These are phyloP conservation scores for Ochropacha duplaris DNA, from an alignment of 2,888 invertebrate genomes.

Conservation along the genomic window DNA sequence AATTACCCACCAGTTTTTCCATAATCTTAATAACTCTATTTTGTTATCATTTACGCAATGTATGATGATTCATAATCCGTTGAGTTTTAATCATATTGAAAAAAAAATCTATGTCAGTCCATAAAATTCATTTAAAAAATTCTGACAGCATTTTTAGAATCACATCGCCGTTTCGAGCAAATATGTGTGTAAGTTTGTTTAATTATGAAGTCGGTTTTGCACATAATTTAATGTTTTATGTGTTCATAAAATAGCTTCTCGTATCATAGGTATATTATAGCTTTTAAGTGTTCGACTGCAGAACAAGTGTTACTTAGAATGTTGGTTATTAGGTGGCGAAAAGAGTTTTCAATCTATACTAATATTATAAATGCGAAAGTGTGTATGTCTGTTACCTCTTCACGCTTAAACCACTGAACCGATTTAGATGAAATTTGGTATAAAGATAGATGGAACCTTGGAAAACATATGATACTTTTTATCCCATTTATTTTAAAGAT, in stretches of 20 bases:
- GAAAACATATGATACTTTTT: too few relatives aligned
- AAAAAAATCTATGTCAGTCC: conserved; percentile 16
- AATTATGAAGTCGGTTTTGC: neutral
- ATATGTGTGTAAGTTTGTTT: neutral
- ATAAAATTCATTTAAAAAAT: conserved; percentile 20
- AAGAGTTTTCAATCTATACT: too few relatives aligned
- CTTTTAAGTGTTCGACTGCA: neutral
- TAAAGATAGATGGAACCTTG: too few relatives aligned
- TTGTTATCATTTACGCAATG: neutral
- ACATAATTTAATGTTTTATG: neutral
- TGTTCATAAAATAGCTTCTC: neutral
- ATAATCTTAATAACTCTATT: neutral
- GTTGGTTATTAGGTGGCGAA: neutral
- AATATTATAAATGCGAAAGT: too few relatives aligned
- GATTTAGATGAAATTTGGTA: too few relatives aligned
- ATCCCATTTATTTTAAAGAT: too few relatives aligned
- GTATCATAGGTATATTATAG: neutral
- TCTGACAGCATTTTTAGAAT: conserved; percentile 8
- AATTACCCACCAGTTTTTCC: neutral
- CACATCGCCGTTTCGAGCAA: neutral
- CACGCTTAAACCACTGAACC: too few relatives aligned
- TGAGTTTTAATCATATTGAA: conserved; percentile 1
- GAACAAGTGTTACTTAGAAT: neutral
- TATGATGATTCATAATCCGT: neutral
- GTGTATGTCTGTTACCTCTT: too few relatives aligned